Evolutionary conservation across 2,113 vertebrate species (phyloP).

Genomic region (Myotis lucifugus): DNA sequence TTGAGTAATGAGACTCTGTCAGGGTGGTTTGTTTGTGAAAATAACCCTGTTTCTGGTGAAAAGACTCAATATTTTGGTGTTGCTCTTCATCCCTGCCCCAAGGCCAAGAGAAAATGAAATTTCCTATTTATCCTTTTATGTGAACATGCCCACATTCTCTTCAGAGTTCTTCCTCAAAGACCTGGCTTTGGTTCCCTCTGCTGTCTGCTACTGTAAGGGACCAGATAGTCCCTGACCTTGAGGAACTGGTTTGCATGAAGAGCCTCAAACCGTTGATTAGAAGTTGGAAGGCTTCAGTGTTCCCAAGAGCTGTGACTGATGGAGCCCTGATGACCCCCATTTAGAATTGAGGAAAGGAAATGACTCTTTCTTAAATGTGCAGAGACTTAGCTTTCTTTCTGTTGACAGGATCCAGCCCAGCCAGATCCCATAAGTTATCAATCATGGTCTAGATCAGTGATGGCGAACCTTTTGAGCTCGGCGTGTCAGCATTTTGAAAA

Average conservation of each 20-base stretch:
- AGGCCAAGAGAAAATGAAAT: slow-evolving; percentile 53
- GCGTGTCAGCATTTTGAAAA: too few species aligned
- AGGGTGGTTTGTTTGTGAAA: neutral
- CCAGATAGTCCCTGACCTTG: neutral
- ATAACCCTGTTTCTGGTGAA: slow-evolving; percentile 8
- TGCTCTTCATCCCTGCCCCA: neutral
- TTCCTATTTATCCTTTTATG: neutral
- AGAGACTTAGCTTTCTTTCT: neutral
- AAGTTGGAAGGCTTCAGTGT: neutral
- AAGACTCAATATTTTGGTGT: neutral
- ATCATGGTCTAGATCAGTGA: too few species aligned
- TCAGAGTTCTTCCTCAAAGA: neutral
- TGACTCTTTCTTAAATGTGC: neutral
- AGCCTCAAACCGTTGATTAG: neutral
- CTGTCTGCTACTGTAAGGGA: neutral
- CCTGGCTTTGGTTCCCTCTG: slow-evolving; percentile 65
- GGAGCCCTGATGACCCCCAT: neutral
- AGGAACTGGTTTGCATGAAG: neutral
- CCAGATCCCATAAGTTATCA: neutral
- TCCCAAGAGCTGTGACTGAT: neutral
- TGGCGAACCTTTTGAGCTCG: too few species aligned
- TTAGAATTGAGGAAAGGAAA: neutral
- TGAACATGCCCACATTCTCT: neutral
- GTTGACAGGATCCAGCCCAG: neutral
- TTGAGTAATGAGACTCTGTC: neutral